Evolutionary conservation across 35 echinoderm and acorn worm genomes (phyloP), one percentile per base, ranked within the genome.

Genomic region (Hemicentrotus pulcherrimus): DNA sequence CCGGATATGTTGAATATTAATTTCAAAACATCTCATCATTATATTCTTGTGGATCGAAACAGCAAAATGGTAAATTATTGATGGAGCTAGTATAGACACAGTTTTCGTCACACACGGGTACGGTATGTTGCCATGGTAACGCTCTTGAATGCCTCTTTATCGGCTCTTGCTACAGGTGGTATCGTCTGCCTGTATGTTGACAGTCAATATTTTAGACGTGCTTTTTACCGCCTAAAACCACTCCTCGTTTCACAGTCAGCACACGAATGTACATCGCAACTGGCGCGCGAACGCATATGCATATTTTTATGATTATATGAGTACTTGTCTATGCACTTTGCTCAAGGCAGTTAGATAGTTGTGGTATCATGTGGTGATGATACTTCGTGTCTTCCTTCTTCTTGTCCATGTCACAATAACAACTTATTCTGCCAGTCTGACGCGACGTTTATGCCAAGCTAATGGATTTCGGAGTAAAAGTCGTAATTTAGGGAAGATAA

Each of bases 191-290:
- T 1, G 65, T 78, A 78, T 78, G 65, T 78, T 78, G 65, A 78
- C 65, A 78, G 65, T 78, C 65, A n/a, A 78, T 78, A n/a, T 78
- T 78, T 78, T n/a, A 78, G 65, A 78, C 65, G 65, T 78, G 65
- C 65, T n/a, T 78, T 78, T 71, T 78, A 28, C 22, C 65, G 3
- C 22, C 52, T 18, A 28, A 78, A 78, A 78, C 65, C 65, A 4
- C 65, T 78, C 65, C 2, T 78, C 65, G 24, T 78, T 55, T 55
- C 65, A n/a, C 6, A 4, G 22, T n/a, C 65, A 28, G 65, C 19
- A 78, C 65, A 78, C 65, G 65, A 78, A n/a, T 78, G 65, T 78
- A 78, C 9, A 78, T 78, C 19, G 28, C 65, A 78, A 78, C 65
- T 78, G 65, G 28, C 65, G 65, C 65, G 65, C 65, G 65, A 78